Base-by-base conservation (phyloP, 64 coral and sea anemone species). In the Stichodactyla helianthus region DNA sequence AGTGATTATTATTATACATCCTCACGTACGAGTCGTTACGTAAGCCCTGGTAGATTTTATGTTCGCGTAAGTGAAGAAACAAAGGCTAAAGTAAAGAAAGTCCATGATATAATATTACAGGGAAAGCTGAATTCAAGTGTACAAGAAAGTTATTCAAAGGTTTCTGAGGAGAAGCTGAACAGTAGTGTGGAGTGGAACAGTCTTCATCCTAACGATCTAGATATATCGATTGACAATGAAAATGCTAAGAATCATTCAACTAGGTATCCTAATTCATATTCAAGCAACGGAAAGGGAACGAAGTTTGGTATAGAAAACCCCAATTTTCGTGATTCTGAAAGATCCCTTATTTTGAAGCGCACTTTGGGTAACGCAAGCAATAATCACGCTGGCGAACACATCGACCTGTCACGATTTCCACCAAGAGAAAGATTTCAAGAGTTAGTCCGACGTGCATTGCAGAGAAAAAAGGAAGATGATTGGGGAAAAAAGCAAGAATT, bases 11-110 rank as follows among this genome's bases (percentile, higher is more conserved):
- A 52, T 51, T 18, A 52, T 13, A 52, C 78, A 52, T 20, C 35
- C 0, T 82, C 52, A 22, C 88, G 4, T 56, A 82, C 8, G 59
- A 84, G 83, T 50, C 68, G 56, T 23, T 90, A 61, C 7, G 63
- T 90, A 28, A 90, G 84, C 53, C 89, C 89, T 54, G 89, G 65
- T 13, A 65, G 89, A 26, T 90, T 90, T 79, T 85, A 90, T 27
- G 89, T 90, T 61, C 89, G 53, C 57, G 54, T 90, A 2, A 79
- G 61, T 28, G 77, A 90, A 67, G 83, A 90, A 65, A 59, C 78
- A 0, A 81, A 81, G 25, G 52, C 44, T 54, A 81, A n/a, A 5
- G 56, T 84, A 27, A 84, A 59, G 28, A 55, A 84, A 61, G 55
- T 84, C 9, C 79, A 82, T 51, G 51, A 82, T 9, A 82, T 53